Evolutionary conservation across 1,140 invertebrate genomes (phyloP).

Genomic region (Vanessa tameamea): DNA sequence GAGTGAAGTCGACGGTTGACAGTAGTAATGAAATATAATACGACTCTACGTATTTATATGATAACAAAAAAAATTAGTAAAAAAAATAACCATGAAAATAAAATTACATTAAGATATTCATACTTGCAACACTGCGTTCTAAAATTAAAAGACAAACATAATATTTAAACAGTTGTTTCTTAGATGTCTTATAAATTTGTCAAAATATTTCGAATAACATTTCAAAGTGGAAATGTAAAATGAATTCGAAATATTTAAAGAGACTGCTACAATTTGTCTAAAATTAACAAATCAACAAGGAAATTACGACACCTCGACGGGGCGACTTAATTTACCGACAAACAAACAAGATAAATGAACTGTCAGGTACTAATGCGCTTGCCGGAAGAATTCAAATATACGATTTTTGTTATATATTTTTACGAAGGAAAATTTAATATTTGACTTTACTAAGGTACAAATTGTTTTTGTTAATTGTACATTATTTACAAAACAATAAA

Average conservation of each 20-base stretch:
- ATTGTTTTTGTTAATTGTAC: too few species aligned
- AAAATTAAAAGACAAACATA: not conserved
- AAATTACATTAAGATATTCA: not conserved
- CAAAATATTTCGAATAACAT: conserved; percentile 17
- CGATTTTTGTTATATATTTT: not conserved
- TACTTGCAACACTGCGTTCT: not conserved
- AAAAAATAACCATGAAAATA: not conserved
- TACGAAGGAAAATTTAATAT: too few species aligned
- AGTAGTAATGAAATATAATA: too few species aligned
- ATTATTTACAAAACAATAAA: too few species aligned
- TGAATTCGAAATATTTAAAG: conserved; percentile 35
- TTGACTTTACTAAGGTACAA: too few species aligned
- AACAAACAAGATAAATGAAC: conserved; percentile 72
- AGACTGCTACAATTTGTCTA: conserved; percentile 44
- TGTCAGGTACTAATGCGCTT: conserved; percentile 65
- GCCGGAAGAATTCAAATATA: conserved; percentile 28
- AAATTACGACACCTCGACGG: conserved; percentile 60
- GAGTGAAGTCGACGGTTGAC: too few species aligned
- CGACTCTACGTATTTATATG: too few species aligned
- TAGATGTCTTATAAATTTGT: conserved; percentile 6
- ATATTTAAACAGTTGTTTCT: not conserved
- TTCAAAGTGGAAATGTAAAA: conserved; percentile 7
- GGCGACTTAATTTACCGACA: conserved; percentile 68
- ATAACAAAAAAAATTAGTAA: too few species aligned
- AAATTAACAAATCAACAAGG: conserved; percentile 64